Evolutionary conservation across 64 coral and sea anemone species (phyloP), one percentile per base, ranked within the genome.

Genomic region (Pocillopora verrucosa): DNA sequence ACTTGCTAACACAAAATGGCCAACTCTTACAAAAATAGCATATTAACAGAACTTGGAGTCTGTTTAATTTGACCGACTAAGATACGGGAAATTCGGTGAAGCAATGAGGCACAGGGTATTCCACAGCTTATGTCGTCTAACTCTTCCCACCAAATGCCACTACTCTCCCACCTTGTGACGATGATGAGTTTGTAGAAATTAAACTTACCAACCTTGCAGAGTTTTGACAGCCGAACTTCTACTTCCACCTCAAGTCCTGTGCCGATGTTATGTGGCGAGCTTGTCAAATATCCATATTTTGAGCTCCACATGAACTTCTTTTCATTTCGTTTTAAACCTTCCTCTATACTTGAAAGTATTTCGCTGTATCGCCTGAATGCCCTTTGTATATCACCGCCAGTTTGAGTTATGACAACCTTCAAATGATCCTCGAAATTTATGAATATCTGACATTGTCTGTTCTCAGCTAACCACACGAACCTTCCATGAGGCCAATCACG

Each of bases 171-270:
- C 41, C 41, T 51, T 51, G 7, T 51, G 41, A 30, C 30, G 30
- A 51, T 51, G 41, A 51, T 51, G 0, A 51, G 41, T 51, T 51
- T 51, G 41, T 51, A 38, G 73, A 75, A 37, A 37, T 36, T 16
- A 73, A 22, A 73, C 19, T 16, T 56, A 10, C 56, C 36, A 35
- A 89, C 88, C 88, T 89, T 89, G 64, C 56, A 45, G 20, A 89
- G 62, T 64, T 10, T 70, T 58, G 36, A 36, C 14, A 89, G 56
- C 35, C 64, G 75, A 34, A 80, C 20, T 56, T 89, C 80, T 13
- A 89, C 88, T 72, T 89, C 60, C 12, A 89, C 76, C 34, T 89
- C 75, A 36, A 89, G 62, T 80, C 88, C 88, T 16, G 76, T 80
- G 13, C 88, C 88, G 30, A 89, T 10, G 26, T 89, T 57, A 26